Evolutionary conservation across 2,888 invertebrate species (phyloP).

Genomic region (Neocrepidodera transversa): DNA sequence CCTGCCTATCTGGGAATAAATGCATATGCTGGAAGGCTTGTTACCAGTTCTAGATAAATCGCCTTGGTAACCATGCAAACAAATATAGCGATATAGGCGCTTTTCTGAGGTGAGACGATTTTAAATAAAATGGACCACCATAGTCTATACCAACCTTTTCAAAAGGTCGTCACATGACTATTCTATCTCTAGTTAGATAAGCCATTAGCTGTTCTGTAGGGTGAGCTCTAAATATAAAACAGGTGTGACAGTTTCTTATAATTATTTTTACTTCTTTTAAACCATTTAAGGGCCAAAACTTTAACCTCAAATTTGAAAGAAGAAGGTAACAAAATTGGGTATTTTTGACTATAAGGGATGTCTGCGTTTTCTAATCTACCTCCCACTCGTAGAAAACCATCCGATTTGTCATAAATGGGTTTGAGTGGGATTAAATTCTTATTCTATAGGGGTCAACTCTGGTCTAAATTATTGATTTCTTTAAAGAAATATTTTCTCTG

Average conservation of each 20-base stretch:
- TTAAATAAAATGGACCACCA: constrained; percentile 38
- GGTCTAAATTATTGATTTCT: not conserved
- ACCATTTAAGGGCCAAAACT: constrained; percentile 26
- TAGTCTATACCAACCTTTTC: constrained; percentile 41
- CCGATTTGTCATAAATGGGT: not conserved
- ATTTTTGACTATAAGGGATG: no score
- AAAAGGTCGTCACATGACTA: constrained; percentile 23
- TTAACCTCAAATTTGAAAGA: not conserved
- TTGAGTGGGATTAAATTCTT: not conserved
- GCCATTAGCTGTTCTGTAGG: constrained; percentile 32
- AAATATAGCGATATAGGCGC: not conserved
- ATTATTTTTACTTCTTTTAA: constrained; percentile 5
- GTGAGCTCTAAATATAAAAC: constrained; percentile 14
- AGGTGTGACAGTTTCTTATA: constrained; percentile 16
- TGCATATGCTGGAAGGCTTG: no score
- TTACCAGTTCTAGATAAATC: no score
- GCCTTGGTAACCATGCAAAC: no score
- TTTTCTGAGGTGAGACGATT: not conserved
- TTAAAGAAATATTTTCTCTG: not conserved
- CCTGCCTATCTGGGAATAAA: no score
- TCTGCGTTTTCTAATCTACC: not conserved
- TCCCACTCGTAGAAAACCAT: not conserved
- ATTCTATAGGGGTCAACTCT: not conserved
- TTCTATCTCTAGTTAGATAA: constrained; percentile 26
- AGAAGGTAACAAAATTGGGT: constrained; percentile 9